A percentile compares a stretch with the other conserved stretches of the same genome.
These are phyloP conservation scores for Calliopum simillimum DNA, from an alignment of 2,888 invertebrate genomes.

Conservation along the genomic window DNA sequence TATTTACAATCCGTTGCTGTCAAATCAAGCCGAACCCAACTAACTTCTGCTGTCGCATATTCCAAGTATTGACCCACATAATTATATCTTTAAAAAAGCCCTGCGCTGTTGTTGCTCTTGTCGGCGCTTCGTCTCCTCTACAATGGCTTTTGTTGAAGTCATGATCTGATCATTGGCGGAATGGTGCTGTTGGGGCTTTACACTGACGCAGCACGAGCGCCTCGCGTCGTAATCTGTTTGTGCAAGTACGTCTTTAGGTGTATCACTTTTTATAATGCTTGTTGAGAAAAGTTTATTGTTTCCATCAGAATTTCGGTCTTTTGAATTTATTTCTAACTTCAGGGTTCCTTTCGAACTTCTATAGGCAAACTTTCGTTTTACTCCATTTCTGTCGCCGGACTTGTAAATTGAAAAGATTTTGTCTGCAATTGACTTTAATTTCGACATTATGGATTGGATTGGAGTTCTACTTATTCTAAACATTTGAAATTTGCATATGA, in stretches of 20 bases:
- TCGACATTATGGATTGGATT: no score
- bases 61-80: conserved; percentile 41
- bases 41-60: conserved; percentile 20
- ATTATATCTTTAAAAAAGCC: conserved; percentile 29
- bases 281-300: background rate
- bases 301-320: no score
- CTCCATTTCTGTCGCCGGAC: no score
- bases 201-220: background rate
- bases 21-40: conserved; percentile 24
- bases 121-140: conserved; percentile 8
- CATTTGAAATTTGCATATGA: no score
- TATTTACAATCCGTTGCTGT: no score
- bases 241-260: background rate
- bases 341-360: no score
- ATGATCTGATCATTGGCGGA: conserved; percentile 30
- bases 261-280: background rate
- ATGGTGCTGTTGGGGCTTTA: background rate
- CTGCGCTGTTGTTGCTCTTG: conserved; percentile 13
- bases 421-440: no score
- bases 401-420: no score
- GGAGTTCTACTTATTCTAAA: no score
- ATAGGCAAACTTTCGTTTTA: no score
- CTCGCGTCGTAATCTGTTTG: conserved; percentile 27
- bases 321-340: no score
- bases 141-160: conserved; percentile 8